phyloP scores from a whole-genome alignment of 2,113 vertebrate genomes.

The Strigops habroptila region DNA sequence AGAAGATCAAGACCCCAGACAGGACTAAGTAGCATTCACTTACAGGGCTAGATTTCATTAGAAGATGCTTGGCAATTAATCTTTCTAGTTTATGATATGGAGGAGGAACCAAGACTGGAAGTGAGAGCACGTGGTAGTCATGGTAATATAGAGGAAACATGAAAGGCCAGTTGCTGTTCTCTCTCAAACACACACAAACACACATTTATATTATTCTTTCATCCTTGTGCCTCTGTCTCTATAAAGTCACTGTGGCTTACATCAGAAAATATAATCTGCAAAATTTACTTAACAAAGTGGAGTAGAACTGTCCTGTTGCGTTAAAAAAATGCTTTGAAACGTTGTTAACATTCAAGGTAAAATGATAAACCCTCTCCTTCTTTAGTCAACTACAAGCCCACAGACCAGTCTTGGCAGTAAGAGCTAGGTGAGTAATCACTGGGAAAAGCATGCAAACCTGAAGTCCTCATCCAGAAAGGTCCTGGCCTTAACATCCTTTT shows the following conservation, averaged over 20 bases:
- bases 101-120: background rate
- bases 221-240: background rate
- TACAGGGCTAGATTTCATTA: background rate
- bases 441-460: background rate
- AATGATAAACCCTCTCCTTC: background rate
- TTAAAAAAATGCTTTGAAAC: background rate
- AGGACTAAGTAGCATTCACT: background rate
- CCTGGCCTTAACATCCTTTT: background rate
- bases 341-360: background rate
- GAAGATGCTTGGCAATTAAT: background rate
- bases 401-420: background rate
- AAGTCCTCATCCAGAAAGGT: background rate
- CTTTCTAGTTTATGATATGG: background rate
- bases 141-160: background rate
- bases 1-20: background rate
- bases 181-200: background rate
- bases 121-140: background rate
- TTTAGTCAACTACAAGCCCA: background rate
- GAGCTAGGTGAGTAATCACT: background rate
- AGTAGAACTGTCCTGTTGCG: background rate
- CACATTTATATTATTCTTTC: background rate
- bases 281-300: background rate
- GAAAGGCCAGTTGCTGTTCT: background rate
- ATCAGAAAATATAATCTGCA: background rate
- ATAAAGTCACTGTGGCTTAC: background rate